Conservation (phyloP, 2,113 vertebrate species). For the Boulengeromyrus knoepffleri region DNA sequence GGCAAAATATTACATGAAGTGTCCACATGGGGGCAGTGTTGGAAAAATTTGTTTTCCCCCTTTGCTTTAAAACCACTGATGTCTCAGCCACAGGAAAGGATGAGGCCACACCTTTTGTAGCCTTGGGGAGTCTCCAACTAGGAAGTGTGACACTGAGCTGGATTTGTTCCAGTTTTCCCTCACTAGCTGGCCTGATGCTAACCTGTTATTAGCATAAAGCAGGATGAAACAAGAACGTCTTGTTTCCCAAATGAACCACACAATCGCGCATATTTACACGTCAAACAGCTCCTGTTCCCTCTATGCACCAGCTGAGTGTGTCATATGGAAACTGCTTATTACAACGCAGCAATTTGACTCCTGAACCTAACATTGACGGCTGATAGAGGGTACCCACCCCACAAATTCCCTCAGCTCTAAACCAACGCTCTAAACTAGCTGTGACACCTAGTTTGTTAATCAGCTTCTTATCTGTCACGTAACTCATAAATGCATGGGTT, state of each 20-base stretch:
- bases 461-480: neutral
- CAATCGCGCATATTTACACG: neutral
- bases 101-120: neutral
- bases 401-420: neutral
- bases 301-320: neutral
- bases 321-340: neutral
- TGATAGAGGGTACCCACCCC: neutral
- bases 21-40: slow-evolving; percentile 54
- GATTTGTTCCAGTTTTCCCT: neutral
- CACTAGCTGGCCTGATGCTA: neutral
- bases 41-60: neutral
- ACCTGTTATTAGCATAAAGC: neutral
- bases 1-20: neutral
- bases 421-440: neutral
- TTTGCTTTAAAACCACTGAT: neutral
- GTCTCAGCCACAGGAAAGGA: neutral
- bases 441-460: neutral
- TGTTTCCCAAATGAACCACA: neutral
- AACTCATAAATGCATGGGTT: neutral
- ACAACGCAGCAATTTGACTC: neutral
- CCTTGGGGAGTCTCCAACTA: neutral
- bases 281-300: neutral
- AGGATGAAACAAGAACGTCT: neutral
- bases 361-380: neutral
- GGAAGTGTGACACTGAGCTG: neutral